Conservation (phyloP, 2,113 vertebrate genomes). For the Mesembrinibis cayennensis region DNA sequence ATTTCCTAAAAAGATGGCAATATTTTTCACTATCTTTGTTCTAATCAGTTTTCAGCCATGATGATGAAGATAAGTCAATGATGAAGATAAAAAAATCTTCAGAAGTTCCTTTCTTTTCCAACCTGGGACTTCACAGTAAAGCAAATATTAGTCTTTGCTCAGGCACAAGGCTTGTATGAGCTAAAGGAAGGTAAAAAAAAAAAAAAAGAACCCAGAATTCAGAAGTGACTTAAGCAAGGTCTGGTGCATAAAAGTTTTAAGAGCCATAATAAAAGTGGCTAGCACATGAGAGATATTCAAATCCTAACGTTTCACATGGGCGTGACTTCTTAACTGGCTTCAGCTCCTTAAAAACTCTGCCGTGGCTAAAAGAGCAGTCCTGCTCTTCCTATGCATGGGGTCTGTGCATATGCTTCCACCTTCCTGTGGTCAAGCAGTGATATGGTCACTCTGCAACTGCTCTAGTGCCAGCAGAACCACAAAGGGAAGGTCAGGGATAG, state of each 20-base stretch:
- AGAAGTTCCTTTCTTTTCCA: background rate
- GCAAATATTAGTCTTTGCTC: background rate
- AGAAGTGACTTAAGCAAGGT: background rate
- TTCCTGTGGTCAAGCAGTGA: background rate
- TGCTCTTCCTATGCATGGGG: rapidly evolving
- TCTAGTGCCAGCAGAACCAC: background rate
- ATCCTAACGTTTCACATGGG: background rate
- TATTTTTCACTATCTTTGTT: background rate
- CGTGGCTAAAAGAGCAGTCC: background rate
- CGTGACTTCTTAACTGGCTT: background rate
- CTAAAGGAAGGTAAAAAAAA: background rate
- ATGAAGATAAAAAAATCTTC: background rate
- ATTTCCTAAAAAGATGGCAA: background rate
- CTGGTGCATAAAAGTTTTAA: background rate
- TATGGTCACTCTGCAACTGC: background rate
- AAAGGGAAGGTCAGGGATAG: background rate
- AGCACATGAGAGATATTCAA: background rate
- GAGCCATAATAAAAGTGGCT: background rate
- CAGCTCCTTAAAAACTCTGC: background rate
- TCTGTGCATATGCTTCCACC: background rate
- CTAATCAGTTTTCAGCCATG: background rate
- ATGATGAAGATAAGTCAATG: background rate
- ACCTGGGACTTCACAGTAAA: background rate
- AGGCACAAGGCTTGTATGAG: background rate
- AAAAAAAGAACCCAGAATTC: background rate